These are phyloP conservation scores for Sceloporus undulatus DNA, from an alignment of 2,113 vertebrate genomes.

Conservation along the genomic window DNA sequence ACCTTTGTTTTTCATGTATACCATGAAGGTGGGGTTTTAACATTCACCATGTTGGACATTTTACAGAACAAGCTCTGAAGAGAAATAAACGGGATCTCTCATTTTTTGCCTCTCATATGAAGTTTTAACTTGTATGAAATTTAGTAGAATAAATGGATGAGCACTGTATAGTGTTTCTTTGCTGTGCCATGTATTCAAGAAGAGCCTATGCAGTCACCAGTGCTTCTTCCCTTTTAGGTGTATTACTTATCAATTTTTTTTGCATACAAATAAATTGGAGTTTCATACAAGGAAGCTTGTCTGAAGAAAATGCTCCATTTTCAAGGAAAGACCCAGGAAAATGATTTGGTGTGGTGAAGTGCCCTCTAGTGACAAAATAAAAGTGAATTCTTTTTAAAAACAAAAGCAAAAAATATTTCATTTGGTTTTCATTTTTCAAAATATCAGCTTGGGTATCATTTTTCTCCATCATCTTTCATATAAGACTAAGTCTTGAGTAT, in stretches of 20 bases:
- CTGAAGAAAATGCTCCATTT: conserved; percentile 45
- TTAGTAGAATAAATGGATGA: not conserved
- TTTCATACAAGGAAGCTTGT: not conserved
- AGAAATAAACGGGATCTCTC: not conserved
- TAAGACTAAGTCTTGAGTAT: not conserved
- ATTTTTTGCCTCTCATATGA: not conserved
- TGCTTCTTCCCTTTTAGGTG: not conserved
- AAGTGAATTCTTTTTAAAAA: conserved; percentile 21
- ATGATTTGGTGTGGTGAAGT: conserved; percentile 76
- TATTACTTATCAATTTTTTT: not conserved
- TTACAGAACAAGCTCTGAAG: not conserved
- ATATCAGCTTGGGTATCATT: not conserved
- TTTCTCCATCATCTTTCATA: not conserved
- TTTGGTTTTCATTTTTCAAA: not conserved
- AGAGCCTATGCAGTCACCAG: not conserved
- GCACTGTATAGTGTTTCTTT: not conserved
- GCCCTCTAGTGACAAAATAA: conserved; percentile 81
- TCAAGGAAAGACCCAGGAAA: conserved; percentile 23
- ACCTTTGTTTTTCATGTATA: not conserved
- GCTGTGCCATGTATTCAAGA: not conserved
- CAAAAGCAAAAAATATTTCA: not conserved
- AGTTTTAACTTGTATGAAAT: not conserved
- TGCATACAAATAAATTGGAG: not conserved
- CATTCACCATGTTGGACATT: not conserved
- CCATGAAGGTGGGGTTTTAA: not conserved